These are phyloP conservation scores for Agelastica alni DNA, from an alignment of 2,888 invertebrate species.

Conservation along the genomic window DNA sequence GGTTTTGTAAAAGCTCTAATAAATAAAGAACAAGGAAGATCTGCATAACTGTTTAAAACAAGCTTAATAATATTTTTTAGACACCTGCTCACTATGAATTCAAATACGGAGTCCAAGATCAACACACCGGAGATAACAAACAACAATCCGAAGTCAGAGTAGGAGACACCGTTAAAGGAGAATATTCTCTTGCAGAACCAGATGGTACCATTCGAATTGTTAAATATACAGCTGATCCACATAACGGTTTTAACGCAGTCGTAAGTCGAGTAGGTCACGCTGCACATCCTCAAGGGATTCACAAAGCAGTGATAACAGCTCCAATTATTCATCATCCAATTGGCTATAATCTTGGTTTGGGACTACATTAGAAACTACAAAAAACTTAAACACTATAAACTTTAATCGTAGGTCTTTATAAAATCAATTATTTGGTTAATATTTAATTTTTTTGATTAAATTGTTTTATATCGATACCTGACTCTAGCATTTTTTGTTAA, in stretches of 20 bases:
- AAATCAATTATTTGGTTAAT: too few species aligned
- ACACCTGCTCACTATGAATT: constrained; percentile 59
- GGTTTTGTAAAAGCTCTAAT: too few species aligned
- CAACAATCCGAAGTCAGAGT: constrained; percentile 62
- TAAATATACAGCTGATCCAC: constrained; percentile 57
- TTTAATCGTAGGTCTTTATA: too few species aligned
- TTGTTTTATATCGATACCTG: too few species aligned
- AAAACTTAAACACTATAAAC: too few species aligned
- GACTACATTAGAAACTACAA: too few species aligned
- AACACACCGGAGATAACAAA: constrained; percentile 64
- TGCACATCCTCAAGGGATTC: constrained; percentile 44
- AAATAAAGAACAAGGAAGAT: too few species aligned
- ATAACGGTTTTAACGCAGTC: constrained; percentile 72
- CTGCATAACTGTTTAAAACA: too few species aligned
- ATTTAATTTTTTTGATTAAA: too few species aligned
- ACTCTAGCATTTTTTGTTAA: background rate
- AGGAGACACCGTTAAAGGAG: constrained; percentile 60
- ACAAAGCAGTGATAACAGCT: constrained; percentile 32
- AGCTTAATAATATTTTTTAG: constrained; percentile 34
- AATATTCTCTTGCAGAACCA: constrained; percentile 49
- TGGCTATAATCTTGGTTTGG: background rate
- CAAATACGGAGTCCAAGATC: constrained; percentile 63
- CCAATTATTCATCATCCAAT: background rate
- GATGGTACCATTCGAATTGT: constrained; percentile 49
- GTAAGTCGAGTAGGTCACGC: constrained; percentile 69